Conservation (phyloP, 92 coral and sea anemone species). For the Desmophyllum pertusum region DNA sequence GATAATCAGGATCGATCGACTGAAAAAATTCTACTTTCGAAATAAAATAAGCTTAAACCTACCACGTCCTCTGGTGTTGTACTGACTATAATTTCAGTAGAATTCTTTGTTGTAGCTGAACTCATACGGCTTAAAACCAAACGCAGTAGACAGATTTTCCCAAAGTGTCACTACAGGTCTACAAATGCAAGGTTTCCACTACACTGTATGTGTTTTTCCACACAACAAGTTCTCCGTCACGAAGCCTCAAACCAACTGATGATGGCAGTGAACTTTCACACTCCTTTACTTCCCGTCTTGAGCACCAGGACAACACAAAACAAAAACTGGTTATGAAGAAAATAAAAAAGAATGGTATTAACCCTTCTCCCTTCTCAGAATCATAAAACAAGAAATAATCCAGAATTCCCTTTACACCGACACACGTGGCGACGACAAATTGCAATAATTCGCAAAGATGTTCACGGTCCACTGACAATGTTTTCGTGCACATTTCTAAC, state of each 20-base stretch:
- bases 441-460: constrained; percentile 10
- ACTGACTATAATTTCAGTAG: constrained; percentile 56
- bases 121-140: constrained; percentile 70
- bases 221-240: constrained; percentile 13
- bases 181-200: constrained; percentile 28
- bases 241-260: constrained; percentile 34
- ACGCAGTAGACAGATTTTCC: constrained; percentile 1
- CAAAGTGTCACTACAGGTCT: constrained; percentile 9
- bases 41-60: constrained; percentile 23
- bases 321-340: neutral
- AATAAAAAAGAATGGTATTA: neutral
- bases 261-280: constrained; percentile 12
- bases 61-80: constrained; percentile 42
- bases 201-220: constrained; percentile 7
- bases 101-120: constrained; percentile 58
- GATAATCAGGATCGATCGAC: neutral
- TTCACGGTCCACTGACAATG: constrained; percentile 15
- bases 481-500: neutral
- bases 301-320: constrained; percentile 18
- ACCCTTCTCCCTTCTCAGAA: neutral
- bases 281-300: constrained; percentile 1
- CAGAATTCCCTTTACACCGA: constrained; percentile 80
- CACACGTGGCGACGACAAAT: constrained; percentile 93
- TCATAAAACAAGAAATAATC: constrained; percentile 29
- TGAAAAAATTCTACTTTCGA: constrained; percentile 6